A percentile compares a stretch with the other conserved stretches of the same genome.
phyloP scores from a whole-genome alignment of 2,888 invertebrate species.

The Acanthosepion esculentum region DNA sequence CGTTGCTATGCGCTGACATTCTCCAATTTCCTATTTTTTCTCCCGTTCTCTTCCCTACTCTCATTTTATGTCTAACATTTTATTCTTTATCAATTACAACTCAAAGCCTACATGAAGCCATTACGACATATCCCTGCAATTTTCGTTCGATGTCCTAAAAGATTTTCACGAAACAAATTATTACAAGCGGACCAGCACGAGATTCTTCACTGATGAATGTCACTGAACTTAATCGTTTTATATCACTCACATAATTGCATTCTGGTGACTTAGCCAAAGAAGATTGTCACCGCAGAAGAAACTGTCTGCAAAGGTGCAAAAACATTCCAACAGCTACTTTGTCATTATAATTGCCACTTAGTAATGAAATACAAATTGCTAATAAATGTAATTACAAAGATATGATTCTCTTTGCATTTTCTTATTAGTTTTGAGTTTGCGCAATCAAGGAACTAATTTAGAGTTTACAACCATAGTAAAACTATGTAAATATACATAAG shows the following conservation, averaged over 20 bases:
- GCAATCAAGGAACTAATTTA: not conserved
- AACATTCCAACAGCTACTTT: not conserved
- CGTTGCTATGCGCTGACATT: no score
- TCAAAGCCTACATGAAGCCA: not conserved
- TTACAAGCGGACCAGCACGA: not conserved
- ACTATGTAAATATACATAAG: not conserved
- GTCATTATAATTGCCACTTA: constrained; percentile 33
- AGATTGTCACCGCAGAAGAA: not conserved
- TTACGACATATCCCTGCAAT: not conserved
- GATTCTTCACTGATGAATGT: not conserved
- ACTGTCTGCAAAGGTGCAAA: not conserved
- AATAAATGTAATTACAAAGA: not conserved
- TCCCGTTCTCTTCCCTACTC: no score
- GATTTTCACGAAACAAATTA: not conserved
- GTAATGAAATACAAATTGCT: constrained; percentile 12
- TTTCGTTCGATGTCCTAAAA: not conserved
- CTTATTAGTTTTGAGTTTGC: not conserved
- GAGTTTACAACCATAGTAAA: not conserved
- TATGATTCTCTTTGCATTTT: not conserved
- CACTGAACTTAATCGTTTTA: constrained; percentile 9
- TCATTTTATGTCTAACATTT: no score
- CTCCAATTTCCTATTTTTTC: no score
- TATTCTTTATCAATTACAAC: no score
- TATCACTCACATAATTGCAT: not conserved
- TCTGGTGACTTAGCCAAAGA: constrained; percentile 6